phyloP scores from a whole-genome alignment of 1,140 invertebrate genomes.

The Gerris buenoi region DNA sequence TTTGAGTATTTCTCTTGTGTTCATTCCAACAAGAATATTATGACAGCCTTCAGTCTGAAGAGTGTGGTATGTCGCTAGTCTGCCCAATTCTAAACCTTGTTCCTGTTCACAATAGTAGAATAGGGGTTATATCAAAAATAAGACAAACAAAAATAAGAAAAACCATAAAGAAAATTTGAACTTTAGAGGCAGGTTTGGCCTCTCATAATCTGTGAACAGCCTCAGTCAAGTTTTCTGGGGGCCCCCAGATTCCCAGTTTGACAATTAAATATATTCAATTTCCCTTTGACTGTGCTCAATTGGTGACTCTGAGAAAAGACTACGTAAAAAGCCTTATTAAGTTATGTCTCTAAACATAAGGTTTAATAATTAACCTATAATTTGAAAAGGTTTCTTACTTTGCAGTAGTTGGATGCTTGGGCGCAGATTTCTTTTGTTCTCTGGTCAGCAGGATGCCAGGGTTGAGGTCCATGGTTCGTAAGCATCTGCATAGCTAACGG shows the following conservation, averaged over 20 bases:
- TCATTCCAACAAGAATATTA: conserved; percentile 54
- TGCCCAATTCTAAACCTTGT: conserved; percentile 47
- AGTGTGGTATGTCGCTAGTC: conserved; percentile 50
- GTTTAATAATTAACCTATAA: too few relatives aligned
- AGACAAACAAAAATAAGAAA: too few relatives aligned
- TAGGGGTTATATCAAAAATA: too few relatives aligned
- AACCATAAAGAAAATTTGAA: too few relatives aligned
- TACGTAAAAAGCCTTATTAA: too few relatives aligned
- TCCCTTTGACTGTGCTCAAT: too few relatives aligned
- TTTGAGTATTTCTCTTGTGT: conserved; percentile 39
- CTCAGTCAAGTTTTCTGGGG: neutral
- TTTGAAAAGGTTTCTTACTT: too few relatives aligned
- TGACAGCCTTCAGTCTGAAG: conserved; percentile 17
- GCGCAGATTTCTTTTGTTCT: conserved; percentile 47
- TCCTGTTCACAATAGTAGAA: conserved; percentile 30
- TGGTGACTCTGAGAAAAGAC: too few relatives aligned
- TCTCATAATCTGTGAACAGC: neutral
- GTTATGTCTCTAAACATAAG: too few relatives aligned
- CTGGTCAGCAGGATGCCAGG: conserved; percentile 67
- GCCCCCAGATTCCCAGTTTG: too few relatives aligned
- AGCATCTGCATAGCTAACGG: conserved; percentile 66
- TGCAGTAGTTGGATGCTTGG: conserved; percentile 44
- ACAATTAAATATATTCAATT: too few relatives aligned
- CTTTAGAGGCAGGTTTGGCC: too few relatives aligned
- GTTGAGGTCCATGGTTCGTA: conserved; percentile 52